Base-by-base conservation (phyloP, 1,140 invertebrate species). In the Drosophila repleta region DNA sequence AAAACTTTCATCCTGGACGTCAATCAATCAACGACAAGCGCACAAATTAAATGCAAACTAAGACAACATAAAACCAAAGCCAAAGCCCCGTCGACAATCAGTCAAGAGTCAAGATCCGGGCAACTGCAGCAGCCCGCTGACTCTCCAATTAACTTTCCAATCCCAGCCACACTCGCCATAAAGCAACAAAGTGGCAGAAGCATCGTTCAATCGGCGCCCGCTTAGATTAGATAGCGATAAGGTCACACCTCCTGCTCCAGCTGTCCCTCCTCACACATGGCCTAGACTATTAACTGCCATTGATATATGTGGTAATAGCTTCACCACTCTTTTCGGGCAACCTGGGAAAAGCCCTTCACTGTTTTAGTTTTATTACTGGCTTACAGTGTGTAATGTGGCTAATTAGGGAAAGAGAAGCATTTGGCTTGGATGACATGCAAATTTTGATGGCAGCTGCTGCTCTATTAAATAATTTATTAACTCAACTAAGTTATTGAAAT, bases 21-120 rank as follows among this genome's bases (percentile, higher is more conserved):
- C 83, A 88, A 87, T 87, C 83, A 87, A 87, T 87, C 83, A 89
- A 83, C 79, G 83, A 83, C 79, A 87, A 83, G 68, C 60, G 61
- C 83, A 88, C 82, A 87, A 85, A 85, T 87, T 85, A 85, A 85
- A 76, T 87, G 77, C 81, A 55, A 57, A 61, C 24, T 70, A 85
- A 77, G 81, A 56, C 73, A 70, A 57, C 63, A 81, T 49, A 48
- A 77, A 58, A 57, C 71, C 58, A 46, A 18, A 45, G 57, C 24
- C 68, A 74, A 69, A 75, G 11, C 32, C 32, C 39, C 67, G 45
- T 35, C 32, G 52, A 82, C 78, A 88, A 83, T 87, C 79, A 76
- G 73, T 85, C 75, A 83, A 66, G 43, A 66, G 74, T 55, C 51
- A 49, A 61, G 15, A 24, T 24, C 21, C 32, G 20, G 26, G n/a